Evolutionary conservation across 2,113 vertebrate species (phyloP), one percentile per base, ranked within the genome.

Genomic region (Archilochus colubris): DNA sequence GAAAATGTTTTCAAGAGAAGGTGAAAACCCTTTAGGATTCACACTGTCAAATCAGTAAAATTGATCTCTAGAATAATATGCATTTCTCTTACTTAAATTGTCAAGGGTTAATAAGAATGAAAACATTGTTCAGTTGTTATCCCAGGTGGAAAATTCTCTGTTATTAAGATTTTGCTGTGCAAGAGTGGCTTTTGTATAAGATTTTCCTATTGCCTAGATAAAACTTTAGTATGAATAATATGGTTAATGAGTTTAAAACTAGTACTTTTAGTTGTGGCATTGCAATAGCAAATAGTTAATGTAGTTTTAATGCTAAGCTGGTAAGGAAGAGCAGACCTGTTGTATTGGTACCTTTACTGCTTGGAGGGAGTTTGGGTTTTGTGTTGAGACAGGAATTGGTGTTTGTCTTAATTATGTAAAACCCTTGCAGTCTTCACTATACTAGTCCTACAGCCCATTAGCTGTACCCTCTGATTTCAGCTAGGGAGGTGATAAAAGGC

Each of bases 81-180:
- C 77, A 24, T 1, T 82, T 84, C 87, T 89, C 77, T 86, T 91
- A 62, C 82, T 96, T 97, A 88, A 72, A 59, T 83, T 96, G 77
- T 82, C 70, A 18, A 64, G 24, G 72, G 73, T 94, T 73, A 86
- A 85, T 75, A 95, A 68, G 76, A 88, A 83, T 25, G 44, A 62
- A 81, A 80, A 73, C 31, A 57, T 63, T 77, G 58, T 78, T 88
- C 27, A 23, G 13, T 68, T 90, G 44, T 76, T 76, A 31, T 25
- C n/a, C 64, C 36, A 58, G 55, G 40, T 89, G 21, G 84, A 89
- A 84, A 80, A 54, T 66, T 93, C 57, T 64, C 68, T 84, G 2
- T 59, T 38, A n/a, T 54, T 38, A 30, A 53, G 48, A 53, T 46
- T 75, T 77, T 94, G 55, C 38, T 86, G 67, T 75, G 94, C 15